phyloP scores from a whole-genome alignment of 1,140 invertebrate genomes.

The Manduca sexta region DNA sequence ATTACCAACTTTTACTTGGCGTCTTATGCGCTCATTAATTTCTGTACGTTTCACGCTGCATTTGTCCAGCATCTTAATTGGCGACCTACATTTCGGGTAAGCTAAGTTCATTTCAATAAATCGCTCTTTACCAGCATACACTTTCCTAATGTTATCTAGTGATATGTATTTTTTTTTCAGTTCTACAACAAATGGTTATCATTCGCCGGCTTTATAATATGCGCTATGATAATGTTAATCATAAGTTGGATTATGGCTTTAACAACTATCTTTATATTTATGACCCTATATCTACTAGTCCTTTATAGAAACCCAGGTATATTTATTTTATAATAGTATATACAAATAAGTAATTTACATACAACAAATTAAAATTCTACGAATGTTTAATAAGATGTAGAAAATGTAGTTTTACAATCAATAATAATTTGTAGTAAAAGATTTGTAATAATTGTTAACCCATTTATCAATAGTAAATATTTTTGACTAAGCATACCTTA shows the following conservation, averaged over 20 bases:
- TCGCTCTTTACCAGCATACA: background rate
- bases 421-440: too few relatives aligned
- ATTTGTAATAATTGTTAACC: too few relatives aligned
- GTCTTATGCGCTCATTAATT: slow-evolving; percentile 96
- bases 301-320: slow-evolving; percentile 90
- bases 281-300: slow-evolving; percentile 88
- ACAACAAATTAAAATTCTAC: too few relatives aligned
- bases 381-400: too few relatives aligned
- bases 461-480: too few relatives aligned
- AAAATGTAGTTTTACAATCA: too few relatives aligned
- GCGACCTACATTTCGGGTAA: slow-evolving; percentile 89
- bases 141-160: too few relatives aligned
- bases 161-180: slow-evolving; percentile 55
- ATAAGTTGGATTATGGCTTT: slow-evolving; percentile 93
- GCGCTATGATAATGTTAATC: slow-evolving; percentile 93
- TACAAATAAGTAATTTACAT: too few relatives aligned
- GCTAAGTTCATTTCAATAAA: slow-evolving; percentile 2
- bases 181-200: slow-evolving; percentile 96
- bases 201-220: slow-evolving; percentile 86
- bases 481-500: too few relatives aligned
- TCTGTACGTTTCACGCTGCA: slow-evolving; percentile 94
- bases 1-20: slow-evolving; percentile 98
- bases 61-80: slow-evolving; percentile 88
- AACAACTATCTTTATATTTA: slow-evolving; percentile 88
- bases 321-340: background rate